phyloP scores from a whole-genome alignment of 2,888 invertebrate genomes.

The Synergus gifuensis region DNA sequence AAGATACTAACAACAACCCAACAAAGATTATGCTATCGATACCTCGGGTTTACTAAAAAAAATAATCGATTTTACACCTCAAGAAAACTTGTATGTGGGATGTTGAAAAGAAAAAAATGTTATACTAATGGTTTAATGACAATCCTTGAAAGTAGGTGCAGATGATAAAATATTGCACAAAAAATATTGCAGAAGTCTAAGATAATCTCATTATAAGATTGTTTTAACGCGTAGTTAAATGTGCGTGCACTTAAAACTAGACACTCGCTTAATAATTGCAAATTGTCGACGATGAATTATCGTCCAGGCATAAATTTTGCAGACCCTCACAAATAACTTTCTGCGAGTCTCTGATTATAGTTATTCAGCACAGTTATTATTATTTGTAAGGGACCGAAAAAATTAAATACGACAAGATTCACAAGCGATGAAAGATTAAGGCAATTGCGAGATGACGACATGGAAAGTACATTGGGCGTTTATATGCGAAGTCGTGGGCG shows the following conservation, averaged over 20 bases:
- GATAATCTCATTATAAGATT: background rate
- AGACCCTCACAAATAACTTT: conserved; percentile 11
- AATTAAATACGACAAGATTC: background rate
- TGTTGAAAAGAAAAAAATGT: no score
- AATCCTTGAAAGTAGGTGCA: no score
- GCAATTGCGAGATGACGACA: conserved; percentile 28
- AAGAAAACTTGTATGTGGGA: background rate
- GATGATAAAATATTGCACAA: background rate
- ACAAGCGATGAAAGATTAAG: conserved; percentile 1
- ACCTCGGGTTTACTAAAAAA: background rate
- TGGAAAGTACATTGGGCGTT: conserved; percentile 23
- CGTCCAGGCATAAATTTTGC: conserved; percentile 12
- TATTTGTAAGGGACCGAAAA: background rate
- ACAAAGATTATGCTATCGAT: background rate
- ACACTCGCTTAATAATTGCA: conserved; percentile 16
- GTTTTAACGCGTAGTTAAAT: background rate
- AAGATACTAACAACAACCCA: background rate
- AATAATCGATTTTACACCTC: background rate
- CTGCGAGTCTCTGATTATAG: conserved; percentile 17
- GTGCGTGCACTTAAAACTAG: background rate
- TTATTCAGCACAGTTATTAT: conserved; percentile 7
- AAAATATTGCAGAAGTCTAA: background rate
- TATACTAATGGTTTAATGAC: no score
- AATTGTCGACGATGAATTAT: conserved; percentile 21
- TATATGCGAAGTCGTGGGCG: conserved; percentile 13